These are phyloP conservation scores for Riptortus pedestris DNA, from an alignment of 1,140 invertebrate species.

Conservation along the genomic window DNA sequence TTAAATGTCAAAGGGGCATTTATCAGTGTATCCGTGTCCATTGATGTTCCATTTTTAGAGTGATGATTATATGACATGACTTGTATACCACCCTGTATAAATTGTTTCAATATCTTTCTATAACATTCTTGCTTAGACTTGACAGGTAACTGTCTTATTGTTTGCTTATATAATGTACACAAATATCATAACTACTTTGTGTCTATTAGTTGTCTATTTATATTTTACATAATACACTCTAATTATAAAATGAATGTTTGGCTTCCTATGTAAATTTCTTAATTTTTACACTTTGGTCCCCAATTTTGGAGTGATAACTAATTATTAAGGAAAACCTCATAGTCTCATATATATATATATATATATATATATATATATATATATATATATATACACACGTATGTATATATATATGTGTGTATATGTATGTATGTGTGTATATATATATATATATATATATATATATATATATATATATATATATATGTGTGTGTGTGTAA, in stretches of 20 bases:
- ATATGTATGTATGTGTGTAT: no score
- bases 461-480: no score
- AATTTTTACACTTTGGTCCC: conserved; percentile 19
- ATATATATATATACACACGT: no score
- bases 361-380: no score
- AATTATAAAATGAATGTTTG: conserved; percentile 30
- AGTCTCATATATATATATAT: no score
- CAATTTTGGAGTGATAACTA: conserved; percentile 20
- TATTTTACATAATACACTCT: conserved; percentile 25
- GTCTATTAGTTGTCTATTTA: conserved; percentile 28
- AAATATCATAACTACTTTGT: conserved; percentile 28
- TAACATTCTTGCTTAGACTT: conserved; percentile 22
- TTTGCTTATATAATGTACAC: conserved; percentile 26
- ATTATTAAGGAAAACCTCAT: conserved; percentile 7
- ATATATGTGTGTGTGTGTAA: no score
- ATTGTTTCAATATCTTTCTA: conserved; percentile 26
- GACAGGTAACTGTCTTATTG: conserved; percentile 20
- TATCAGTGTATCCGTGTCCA: conserved; percentile 4
- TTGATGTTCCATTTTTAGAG: conserved; percentile 12
- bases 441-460: no score
- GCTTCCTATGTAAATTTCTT: conserved; percentile 28
- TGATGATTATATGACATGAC: conserved; percentile 12
- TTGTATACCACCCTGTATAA: conserved; percentile 16
- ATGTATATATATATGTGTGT: no score
- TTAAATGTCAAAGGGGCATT: conserved; percentile 5